Conservation (phyloP, 2,797 vertebrate species). For the Gallirallus australis region DNA sequence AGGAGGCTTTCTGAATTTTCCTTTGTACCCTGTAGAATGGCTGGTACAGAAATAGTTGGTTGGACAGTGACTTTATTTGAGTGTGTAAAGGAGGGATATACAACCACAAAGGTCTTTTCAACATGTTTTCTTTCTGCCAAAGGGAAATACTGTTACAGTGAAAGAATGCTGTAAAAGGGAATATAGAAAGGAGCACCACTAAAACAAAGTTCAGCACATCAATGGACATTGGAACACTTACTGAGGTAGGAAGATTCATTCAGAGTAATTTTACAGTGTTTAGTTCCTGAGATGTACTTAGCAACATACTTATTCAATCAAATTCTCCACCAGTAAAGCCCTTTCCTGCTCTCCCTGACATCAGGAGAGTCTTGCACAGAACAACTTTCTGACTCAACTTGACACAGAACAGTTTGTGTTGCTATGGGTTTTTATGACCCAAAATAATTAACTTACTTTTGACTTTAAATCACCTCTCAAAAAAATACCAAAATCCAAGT, state of each 20-base stretch:
- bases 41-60: not conserved
- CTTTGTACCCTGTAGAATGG: not conserved
- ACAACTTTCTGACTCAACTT: not conserved
- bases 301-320: not conserved
- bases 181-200: not conserved
- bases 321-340: not conserved
- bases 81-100: not conserved
- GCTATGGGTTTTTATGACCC: not conserved
- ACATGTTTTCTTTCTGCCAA: not conserved
- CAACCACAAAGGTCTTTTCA: not conserved
- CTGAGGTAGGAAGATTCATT: not conserved
- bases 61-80: not conserved
- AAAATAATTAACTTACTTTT: not conserved
- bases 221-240: not conserved
- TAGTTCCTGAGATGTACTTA: not conserved
- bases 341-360: not conserved
- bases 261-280: not conserved
- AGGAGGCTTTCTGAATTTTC: not conserved
- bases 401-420: not conserved
- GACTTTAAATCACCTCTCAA: not conserved
- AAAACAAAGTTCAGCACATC: not conserved
- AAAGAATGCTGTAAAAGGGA: not conserved
- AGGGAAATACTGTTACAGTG: not conserved
- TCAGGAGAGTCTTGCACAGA: not conserved
- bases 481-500: rapidly evolving